Percentiles rank a stretch among this genome's conserved stretches.
Conservation (phyloP, 2,113 vertebrate species). For the Tragelaphus scriptus region DNA sequence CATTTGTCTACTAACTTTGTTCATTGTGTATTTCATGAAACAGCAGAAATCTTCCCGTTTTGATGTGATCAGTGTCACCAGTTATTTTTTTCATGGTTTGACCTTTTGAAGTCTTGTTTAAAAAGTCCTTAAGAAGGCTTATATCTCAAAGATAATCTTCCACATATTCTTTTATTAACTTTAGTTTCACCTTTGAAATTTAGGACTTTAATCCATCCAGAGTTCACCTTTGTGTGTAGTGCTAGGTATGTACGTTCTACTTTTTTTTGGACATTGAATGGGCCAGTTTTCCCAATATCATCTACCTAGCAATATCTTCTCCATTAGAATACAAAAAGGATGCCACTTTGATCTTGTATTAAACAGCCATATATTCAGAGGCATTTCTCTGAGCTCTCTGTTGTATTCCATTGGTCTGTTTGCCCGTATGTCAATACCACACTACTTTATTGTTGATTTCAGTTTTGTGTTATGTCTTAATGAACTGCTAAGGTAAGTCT, state of each 20-base stretch:
- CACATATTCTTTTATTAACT: constrained; percentile 25
- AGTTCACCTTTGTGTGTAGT: background rate
- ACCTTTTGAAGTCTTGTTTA: constrained; percentile 29
- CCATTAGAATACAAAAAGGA: too few relatives aligned
- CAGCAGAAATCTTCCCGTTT: background rate
- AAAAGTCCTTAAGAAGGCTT: constrained; percentile 17
- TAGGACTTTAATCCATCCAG: background rate
- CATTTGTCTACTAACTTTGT: constrained; percentile 24
- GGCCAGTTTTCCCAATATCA: background rate
- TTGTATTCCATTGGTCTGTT: background rate
- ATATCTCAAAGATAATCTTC: constrained; percentile 38
- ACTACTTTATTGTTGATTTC: background rate
- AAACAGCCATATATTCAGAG: background rate
- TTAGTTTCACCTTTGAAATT: constrained; percentile 22
- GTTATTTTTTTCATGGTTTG: background rate
- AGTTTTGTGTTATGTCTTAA: background rate
- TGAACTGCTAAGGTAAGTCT: background rate
- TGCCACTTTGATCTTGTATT: background rate
- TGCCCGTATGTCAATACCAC: background rate
- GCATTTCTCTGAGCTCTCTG: background rate
- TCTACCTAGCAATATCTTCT: background rate
- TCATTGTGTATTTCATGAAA: background rate
- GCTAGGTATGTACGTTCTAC: background rate
- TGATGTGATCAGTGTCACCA: background rate
- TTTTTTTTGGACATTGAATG: background rate